Evolutionary conservation across 2,797 vertebrate species (phyloP), one percentile per base, ranked within the genome.

Genomic region (Nyctibius grandis): DNA sequence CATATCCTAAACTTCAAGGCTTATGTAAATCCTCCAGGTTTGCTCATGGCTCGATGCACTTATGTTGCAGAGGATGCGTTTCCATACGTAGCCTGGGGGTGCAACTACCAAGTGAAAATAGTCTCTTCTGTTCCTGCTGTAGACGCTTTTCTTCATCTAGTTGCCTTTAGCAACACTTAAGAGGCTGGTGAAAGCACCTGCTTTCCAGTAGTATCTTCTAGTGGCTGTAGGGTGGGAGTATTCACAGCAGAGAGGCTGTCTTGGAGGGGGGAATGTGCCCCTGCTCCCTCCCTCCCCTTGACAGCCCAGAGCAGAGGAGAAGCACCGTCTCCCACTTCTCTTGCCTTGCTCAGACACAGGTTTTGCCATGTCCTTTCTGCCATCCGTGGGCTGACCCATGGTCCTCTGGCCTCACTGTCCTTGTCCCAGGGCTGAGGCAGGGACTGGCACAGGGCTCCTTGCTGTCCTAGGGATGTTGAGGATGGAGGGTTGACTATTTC

Each of bases 11-110:
- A 81, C 92, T 93, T 84, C 60, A 60, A 84, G 95, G 80, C 48
- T 78, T n/a, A 61, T 93, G 87, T 28, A 93, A 96, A 96, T 85
- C 33, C 29, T 21, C 29, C 89, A 10, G 61, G 20, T 70, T 88
- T 89, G 83, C 90, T 47, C n/a, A 7, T 7, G 54, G 88, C 86
- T 79, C 1, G 31, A 26, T 53, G 86, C 50, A 1, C 86, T 31
- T 15, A 3, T 0, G 6, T 54, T 60, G 51, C 82, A 44, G 85
- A 82, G 50, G 85, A 51, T 54, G 2, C 9, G 48, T 84, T 76
- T 22, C 36, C 53, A 7, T 17, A 2, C 0, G 0, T 34, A 79
- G 80, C 96, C 95, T 7, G 5, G 59, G 86, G 92, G 38, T 53
- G 70, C 86, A 47, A 9, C 69, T 75, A 26, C 64, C n/a, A 18